Percentiles rank a stretch among this genome's conserved stretches.
These are phyloP conservation scores for Noturus placidus DNA, from an alignment of 2,113 vertebrate species.

Conservation along the genomic window DNA sequence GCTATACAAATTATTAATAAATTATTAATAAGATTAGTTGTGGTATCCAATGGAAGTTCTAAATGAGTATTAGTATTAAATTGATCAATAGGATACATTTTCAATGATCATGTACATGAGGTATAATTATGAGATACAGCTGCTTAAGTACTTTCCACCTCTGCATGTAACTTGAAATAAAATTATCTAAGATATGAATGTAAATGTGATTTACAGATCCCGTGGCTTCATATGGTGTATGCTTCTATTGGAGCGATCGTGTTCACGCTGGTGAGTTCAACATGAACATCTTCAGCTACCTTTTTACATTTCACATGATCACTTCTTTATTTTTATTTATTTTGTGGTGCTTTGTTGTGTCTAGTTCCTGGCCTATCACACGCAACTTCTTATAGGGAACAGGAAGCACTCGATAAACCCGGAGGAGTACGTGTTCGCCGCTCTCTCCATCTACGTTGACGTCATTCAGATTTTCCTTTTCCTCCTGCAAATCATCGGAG, in stretches of 20 bases:
- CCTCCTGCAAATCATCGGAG: conserved; percentile 86
- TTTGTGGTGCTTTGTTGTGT: background rate
- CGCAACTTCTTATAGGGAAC: conserved; percentile 93
- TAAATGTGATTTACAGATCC: conserved; percentile 69
- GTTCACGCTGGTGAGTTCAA: conserved; percentile 88
- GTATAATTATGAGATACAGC: background rate
- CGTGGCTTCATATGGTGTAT: conserved; percentile 96
- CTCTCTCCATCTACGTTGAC: conserved; percentile 90
- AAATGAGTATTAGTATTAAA: background rate
- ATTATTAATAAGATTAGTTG: too few species aligned
- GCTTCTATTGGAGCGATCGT: conserved; percentile 85
- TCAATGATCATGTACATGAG: background rate
- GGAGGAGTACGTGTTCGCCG: conserved; percentile 89
- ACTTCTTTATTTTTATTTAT: background rate
- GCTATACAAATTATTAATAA: too few species aligned
- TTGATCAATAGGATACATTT: background rate
- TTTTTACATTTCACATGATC: too few species aligned
- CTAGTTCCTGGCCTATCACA: conserved; percentile 96
- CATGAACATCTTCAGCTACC: background rate
- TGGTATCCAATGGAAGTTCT: too few species aligned
- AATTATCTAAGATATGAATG: background rate
- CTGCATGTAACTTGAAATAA: background rate
- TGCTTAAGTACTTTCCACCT: background rate
- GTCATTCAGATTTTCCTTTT: conserved; percentile 93
- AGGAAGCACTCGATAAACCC: conserved; percentile 87